Conservation (phyloP, 2,888 invertebrate species). For the Protonemura montana region DNA sequence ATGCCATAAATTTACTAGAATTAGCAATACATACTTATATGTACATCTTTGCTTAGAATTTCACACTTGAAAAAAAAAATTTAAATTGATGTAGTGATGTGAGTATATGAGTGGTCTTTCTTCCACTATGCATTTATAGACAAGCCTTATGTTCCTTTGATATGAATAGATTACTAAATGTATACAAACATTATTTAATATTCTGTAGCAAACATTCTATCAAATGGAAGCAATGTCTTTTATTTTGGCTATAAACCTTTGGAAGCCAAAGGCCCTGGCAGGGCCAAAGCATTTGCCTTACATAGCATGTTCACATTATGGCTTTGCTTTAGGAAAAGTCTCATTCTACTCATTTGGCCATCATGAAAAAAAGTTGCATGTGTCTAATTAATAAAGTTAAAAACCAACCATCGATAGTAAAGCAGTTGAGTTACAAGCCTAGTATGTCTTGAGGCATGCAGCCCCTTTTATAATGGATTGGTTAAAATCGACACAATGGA, state of each 20-base stretch:
- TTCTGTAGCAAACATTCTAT: not conserved
- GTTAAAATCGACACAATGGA: not conserved
- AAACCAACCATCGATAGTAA: not conserved
- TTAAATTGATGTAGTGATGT: not conserved
- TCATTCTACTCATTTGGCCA: not conserved
- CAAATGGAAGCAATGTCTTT: not conserved
- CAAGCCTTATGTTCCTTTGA: not conserved
- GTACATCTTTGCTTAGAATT: conserved; percentile 20
- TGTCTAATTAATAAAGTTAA: not conserved
- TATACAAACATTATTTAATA: not conserved
- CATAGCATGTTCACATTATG: not conserved
- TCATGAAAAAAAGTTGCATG: not conserved
- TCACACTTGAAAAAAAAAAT: not conserved
- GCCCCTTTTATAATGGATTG: not conserved
- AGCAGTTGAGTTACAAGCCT: not conserved
- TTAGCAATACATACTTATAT: not conserved
- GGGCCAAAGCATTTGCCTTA: not conserved
- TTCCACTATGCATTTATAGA: not conserved
- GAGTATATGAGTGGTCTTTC: not conserved
- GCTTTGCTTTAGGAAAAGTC: not conserved
- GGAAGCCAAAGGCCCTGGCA: not conserved
- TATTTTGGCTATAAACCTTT: not conserved
- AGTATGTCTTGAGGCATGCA: not conserved
- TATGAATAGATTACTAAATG: not conserved
- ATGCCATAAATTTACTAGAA: conserved; percentile 8